Conservation (phyloP, 2,888 invertebrate species). For the Tipula lateralis region DNA sequence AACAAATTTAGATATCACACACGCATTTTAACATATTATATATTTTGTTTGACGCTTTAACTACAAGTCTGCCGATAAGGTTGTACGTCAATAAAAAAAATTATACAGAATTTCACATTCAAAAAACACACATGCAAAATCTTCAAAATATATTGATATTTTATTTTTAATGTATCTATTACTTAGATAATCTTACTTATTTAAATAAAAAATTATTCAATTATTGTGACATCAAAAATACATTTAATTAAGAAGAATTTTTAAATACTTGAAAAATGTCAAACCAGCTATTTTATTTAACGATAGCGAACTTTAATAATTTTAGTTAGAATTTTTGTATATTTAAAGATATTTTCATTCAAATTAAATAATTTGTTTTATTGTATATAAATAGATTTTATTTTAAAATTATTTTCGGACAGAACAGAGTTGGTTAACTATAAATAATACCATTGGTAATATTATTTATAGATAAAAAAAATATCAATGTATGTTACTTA, state of each 20-base stretch:
- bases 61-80: neutral
- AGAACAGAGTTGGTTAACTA: neutral
- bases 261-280: conserved; percentile 1
- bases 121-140: neutral
- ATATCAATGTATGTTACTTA: neutral
- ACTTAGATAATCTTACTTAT: neutral
- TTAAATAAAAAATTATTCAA: neutral
- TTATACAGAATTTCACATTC: neutral
- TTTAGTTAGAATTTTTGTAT: neutral
- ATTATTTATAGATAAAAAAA: neutral
- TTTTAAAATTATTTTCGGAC: neutral
- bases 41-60: neutral
- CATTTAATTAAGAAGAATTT: neutral
- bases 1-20: neutral
- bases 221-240: neutral
- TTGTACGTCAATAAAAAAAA: conserved; percentile 6
- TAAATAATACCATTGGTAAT: neutral
- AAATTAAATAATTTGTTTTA: neutral
- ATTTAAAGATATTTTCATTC: neutral
- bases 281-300: neutral
- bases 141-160: neutral
- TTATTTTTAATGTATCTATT: neutral
- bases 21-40: neutral
- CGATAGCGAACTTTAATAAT: neutral
- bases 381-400: neutral